A percentile compares a stretch with the other conserved stretches of the same genome.
These are phyloP conservation scores for Monodelphis domestica DNA, from an alignment of 2,797 vertebrate species.

Conservation along the genomic window DNA sequence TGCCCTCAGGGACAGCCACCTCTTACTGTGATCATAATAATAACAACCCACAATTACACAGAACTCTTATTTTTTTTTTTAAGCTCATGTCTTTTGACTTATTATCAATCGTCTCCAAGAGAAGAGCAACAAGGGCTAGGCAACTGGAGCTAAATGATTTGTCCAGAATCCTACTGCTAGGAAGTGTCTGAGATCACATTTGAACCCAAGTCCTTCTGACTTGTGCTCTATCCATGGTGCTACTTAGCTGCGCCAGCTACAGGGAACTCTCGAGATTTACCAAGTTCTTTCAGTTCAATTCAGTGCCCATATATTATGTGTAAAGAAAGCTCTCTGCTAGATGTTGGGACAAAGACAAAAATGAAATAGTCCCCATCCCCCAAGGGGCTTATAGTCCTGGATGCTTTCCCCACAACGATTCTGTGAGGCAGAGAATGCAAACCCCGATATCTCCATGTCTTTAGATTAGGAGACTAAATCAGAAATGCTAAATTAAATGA, in stretches of 20 bases:
- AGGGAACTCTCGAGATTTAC: not conserved
- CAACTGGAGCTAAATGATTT: too few species aligned
- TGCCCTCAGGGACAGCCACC: too few species aligned
- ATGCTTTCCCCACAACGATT: not conserved
- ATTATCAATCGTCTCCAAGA: too few species aligned
- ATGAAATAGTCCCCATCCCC: too few species aligned
- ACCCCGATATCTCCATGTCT: not conserved
- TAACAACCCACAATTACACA: not conserved
- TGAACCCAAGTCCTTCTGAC: too few species aligned
- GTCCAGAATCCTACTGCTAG: too few species aligned
- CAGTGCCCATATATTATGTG: not conserved
- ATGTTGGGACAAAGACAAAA: not conserved
- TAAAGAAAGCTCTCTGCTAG: not conserved
- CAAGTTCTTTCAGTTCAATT: not conserved
- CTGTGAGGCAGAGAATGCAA: not conserved
- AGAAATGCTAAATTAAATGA: not conserved
- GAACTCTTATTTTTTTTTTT: too few species aligned
- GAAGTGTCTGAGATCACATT: too few species aligned
- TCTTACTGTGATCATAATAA: not conserved
- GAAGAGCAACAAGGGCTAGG: too few species aligned
- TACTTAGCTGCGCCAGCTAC: too few species aligned
- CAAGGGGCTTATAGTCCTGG: not conserved
- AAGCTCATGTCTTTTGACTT: too few species aligned
- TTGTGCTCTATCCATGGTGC: too few species aligned
- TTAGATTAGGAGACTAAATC: not conserved